Evolutionary conservation across 2,797 vertebrate genomes (phyloP).

Genomic region (Myotis daubentonii): DNA sequence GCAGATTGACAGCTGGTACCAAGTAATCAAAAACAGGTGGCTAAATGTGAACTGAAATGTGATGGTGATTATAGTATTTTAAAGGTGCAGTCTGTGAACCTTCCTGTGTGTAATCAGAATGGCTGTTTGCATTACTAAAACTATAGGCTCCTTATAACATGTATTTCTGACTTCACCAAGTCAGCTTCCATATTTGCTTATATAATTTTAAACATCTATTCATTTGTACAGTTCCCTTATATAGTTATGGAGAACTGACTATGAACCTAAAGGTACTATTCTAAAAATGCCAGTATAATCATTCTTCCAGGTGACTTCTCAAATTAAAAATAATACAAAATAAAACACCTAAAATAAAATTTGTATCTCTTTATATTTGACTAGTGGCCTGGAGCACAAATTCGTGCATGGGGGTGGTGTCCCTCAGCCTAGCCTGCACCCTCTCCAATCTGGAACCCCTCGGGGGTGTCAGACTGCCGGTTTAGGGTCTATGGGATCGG

Average conservation of each 20-base stretch:
- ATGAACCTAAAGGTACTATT: background rate
- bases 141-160: background rate
- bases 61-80: conserved; percentile 41
- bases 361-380: background rate
- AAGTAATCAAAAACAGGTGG: conserved; percentile 56
- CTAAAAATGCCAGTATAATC: background rate
- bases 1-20: conserved; percentile 40
- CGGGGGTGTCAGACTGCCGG: too few relatives aligned
- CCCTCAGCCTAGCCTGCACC: too few relatives aligned
- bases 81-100: conserved; percentile 6
- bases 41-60: conserved; percentile 43
- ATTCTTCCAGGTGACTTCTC: background rate
- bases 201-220: background rate
- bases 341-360: background rate
- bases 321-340: background rate
- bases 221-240: background rate
- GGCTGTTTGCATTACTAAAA: background rate
- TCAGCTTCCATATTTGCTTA: background rate
- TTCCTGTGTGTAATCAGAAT: background rate
- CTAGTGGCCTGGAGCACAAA: too few relatives aligned
- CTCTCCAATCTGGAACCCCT: too few relatives aligned
- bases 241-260: background rate
- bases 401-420: too few relatives aligned
- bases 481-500: too few relatives aligned
- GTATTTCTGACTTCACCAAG: background rate